Percentiles rank a stretch among this genome's conserved stretches.
These are phyloP conservation scores for Lithophane ornitopus DNA, from an alignment of 2,888 invertebrate genomes.

Conservation along the genomic window DNA sequence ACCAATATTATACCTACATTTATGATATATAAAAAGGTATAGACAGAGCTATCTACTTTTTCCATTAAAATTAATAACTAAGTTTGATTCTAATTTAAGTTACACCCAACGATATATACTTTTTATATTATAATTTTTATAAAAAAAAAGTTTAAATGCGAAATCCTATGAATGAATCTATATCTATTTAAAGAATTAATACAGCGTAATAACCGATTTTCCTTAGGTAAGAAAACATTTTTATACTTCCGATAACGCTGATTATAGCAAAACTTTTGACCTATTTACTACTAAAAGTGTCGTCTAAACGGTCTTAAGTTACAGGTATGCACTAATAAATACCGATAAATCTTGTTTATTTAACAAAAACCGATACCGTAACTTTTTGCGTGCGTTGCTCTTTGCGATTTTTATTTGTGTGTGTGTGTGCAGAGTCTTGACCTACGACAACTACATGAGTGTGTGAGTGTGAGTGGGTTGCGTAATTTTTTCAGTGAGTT, in stretches of 20 bases:
- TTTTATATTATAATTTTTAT: neutral
- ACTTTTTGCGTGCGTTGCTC: constrained; percentile 80
- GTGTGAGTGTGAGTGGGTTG: constrained; percentile 74
- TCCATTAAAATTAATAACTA: neutral
- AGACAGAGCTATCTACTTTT: neutral
- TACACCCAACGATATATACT: neutral
- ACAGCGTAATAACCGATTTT: constrained; percentile 26
- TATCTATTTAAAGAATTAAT: neutral
- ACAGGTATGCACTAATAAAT: constrained; percentile 54
- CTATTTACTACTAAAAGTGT: constrained; percentile 51
- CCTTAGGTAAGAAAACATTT: constrained; percentile 40
- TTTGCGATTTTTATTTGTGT: constrained; percentile 70
- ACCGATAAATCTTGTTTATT: constrained; percentile 72
- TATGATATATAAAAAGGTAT: neutral
- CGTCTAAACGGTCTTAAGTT: constrained; percentile 44
- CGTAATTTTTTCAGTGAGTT: constrained; percentile 76
- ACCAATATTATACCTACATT: neutral
- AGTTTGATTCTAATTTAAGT: neutral
- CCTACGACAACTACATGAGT: constrained; percentile 73
- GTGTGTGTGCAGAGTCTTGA: constrained; percentile 73
- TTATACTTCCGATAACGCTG: constrained; percentile 54
- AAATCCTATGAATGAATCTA: neutral
- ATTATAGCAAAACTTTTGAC: constrained; percentile 49
- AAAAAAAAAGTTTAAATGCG: neutral
- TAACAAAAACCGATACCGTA: constrained; percentile 82